Evolutionary conservation across 2,888 invertebrate species (phyloP).

Genomic region (Anticlea derivata): DNA sequence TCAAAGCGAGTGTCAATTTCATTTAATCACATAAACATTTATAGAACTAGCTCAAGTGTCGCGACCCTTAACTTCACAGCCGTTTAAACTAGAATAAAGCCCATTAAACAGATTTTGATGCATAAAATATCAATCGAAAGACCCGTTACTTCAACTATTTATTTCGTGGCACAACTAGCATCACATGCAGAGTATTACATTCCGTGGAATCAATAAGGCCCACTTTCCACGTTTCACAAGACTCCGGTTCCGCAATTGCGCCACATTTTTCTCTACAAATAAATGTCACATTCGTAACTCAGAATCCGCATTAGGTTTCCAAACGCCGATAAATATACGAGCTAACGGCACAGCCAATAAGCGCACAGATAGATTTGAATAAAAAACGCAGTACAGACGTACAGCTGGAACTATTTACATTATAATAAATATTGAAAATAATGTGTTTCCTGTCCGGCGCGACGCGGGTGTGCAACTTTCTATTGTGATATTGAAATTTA

Average conservation of each 20-base stretch:
- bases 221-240: constrained; percentile 23
- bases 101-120: constrained; percentile 9
- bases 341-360: constrained; percentile 48
- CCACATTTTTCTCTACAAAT: constrained; percentile 30
- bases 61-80: constrained; percentile 19
- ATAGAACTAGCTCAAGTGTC: constrained; percentile 14
- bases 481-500: constrained; percentile 45
- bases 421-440: constrained; percentile 50
- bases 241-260: constrained; percentile 25
- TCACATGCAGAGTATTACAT: constrained; percentile 19
- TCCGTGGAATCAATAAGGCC: constrained; percentile 22
- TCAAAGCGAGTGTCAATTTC: constrained; percentile 5
- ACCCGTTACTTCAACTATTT: constrained; percentile 7
- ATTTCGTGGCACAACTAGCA: constrained; percentile 3
- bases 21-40: constrained; percentile 3
- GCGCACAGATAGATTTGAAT: constrained; percentile 47
- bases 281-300: constrained; percentile 34
- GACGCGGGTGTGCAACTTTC: constrained; percentile 48
- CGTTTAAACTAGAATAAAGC: constrained; percentile 1
- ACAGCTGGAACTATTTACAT: constrained; percentile 50
- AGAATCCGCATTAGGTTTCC: constrained; percentile 46
- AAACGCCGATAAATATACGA: constrained; percentile 47
- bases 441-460: constrained; percentile 44
- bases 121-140: constrained; percentile 26
- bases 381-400: constrained; percentile 48